A percentile compares a stretch with the other conserved stretches of the same genome.
Conservation (phyloP, 2,888 invertebrate species). For the Lochmaea crataegi region DNA sequence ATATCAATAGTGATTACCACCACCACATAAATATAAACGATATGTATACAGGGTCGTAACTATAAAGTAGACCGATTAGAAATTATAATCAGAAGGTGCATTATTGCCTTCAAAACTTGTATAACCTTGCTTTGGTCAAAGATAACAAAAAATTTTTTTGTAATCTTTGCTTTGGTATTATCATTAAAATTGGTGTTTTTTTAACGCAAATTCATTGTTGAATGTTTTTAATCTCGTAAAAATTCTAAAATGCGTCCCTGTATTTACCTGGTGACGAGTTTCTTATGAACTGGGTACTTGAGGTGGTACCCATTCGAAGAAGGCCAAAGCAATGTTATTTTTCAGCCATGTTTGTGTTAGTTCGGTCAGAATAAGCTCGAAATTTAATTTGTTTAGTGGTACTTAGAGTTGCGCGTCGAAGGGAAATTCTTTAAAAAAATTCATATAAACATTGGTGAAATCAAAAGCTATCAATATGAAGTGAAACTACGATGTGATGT, state of each 20-base stretch:
- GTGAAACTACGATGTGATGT: conserved; percentile 54
- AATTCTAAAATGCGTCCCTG: neutral
- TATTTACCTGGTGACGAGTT: conserved; percentile 19
- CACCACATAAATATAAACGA: neutral
- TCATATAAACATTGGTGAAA: conserved; percentile 30
- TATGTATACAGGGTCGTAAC: neutral
- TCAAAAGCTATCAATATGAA: conserved; percentile 32
- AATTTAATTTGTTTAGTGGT: conserved; percentile 19
- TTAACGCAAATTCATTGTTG: too few species aligned
- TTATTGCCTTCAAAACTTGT: too few species aligned
- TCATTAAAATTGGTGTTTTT: too few species aligned
- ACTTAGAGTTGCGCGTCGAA: conserved; percentile 19
- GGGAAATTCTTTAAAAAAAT: conserved; percentile 9
- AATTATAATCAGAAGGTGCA: too few species aligned
- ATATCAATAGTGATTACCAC: conserved; percentile 11
- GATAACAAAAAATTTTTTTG: too few species aligned
- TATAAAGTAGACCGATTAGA: neutral
- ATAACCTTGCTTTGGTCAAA: too few species aligned
- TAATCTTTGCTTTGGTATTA: too few species aligned
- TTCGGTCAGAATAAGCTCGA: conserved; percentile 7
- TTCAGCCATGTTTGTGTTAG: conserved; percentile 51
- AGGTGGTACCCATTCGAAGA: conserved; percentile 13
- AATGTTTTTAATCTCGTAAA: too few species aligned
- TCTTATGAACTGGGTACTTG: conserved; percentile 18
- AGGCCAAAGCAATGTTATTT: conserved; percentile 30